Base-by-base conservation (phyloP, 2,888 invertebrate species). In the Troides helena region DNA sequence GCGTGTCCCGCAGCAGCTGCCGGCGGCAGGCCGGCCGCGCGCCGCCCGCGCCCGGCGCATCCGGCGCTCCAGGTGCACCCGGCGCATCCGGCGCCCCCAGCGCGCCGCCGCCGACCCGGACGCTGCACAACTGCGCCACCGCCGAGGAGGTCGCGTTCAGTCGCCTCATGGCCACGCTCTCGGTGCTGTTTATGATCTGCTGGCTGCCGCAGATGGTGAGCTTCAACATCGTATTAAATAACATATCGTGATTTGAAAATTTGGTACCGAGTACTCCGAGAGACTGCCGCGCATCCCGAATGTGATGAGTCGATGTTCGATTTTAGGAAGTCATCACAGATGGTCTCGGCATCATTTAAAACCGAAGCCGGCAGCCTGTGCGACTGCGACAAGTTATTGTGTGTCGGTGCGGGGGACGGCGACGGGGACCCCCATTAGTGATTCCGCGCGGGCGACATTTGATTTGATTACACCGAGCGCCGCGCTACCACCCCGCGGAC, bases 151-250 rank as follows among this genome's bases (percentile, higher is more conserved):
- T 97, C 65, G 96, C 97, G 72, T 97, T 98, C 86, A 97, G 97
- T 76, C 94, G 96, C 77, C 93, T 97, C 60, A 97, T 97, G 97
- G 96, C 96, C 1, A 94, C 95, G 65, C 94, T 98, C 59, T 97
- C 97, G 74, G 94, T 97, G 74, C 95, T 96, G 43, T 97, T 97
- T 85, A 95, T 97, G 80, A 89, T 96, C 60, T 97, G 97, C 87
- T 98, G 97, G 97, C 93, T 97, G 89, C 97, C 97, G 36, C 97
- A 97, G 87, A 95, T 97, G 96, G 97, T 97, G 82, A 93, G 92
- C 53, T 10, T 18, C n/a, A 18, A 6, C 7, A 8, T 39, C 39
- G 39, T 10, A 39, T 39, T 39, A 39, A 10, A 39, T 39, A 39
- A 30, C 10, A 8, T 10, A 6, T 10, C 39, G 10, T 39, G 39